These are phyloP conservation scores for Hippocampus guttulatus DNA, from an alignment of 2,113 vertebrate genomes.

Conservation along the genomic window DNA sequence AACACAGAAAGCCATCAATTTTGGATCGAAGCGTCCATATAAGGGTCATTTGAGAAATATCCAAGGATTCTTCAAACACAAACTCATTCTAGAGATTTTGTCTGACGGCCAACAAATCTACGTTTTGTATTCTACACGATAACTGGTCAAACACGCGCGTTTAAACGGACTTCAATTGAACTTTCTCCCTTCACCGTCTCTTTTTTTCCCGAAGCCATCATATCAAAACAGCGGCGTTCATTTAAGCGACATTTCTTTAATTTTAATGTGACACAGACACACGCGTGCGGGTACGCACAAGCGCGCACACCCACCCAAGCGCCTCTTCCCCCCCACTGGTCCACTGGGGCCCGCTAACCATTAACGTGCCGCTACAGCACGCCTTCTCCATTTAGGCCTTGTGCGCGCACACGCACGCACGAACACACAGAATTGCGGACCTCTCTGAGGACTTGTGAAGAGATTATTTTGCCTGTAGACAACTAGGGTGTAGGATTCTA, in stretches of 20 bases:
- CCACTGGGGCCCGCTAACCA: constrained; percentile 23
- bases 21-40: not conserved
- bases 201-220: constrained; percentile 2
- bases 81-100: no score
- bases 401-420: constrained; percentile 10
- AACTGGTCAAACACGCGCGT: no score
- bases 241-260: constrained; percentile 4
- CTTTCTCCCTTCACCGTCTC: not conserved
- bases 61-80: no score
- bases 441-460: constrained; percentile 40
- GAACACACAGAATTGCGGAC: constrained; percentile 4
- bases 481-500: constrained; percentile 32
- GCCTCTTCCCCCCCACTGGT: constrained; percentile 4
- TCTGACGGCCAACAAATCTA: no score
- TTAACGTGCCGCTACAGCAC: constrained; percentile 35
- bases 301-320: no score
- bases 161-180: not conserved
- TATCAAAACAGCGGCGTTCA: not conserved
- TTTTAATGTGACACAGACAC: constrained; percentile 6
- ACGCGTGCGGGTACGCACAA: constrained; percentile 1
- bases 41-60: no score
- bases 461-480: constrained; percentile 35
- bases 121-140: no score
- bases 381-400: constrained; percentile 37
- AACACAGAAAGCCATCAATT: not conserved